These are phyloP conservation scores for Athene cunicularia DNA, from an alignment of 2,113 vertebrate species.

Conservation along the genomic window DNA sequence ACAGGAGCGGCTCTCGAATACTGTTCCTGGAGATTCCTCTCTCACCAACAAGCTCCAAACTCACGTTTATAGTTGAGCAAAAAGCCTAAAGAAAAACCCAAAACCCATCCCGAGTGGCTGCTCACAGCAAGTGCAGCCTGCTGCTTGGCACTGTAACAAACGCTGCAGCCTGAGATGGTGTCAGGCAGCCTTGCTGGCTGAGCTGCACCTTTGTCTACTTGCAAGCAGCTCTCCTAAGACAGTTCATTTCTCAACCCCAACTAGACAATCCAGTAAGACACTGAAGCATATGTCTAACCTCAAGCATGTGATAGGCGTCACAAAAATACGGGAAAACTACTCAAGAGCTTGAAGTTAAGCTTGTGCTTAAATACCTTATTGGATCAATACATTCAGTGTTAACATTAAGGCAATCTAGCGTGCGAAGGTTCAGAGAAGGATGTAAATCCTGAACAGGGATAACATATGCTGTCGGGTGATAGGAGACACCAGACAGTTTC, in stretches of 20 bases:
- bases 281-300: accelerated
- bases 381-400: neutral
- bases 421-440: neutral
- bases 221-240: neutral
- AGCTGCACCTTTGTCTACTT: neutral
- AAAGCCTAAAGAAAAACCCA: constrained; percentile 30
- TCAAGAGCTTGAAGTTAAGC: neutral
- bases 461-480: neutral
- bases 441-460: neutral
- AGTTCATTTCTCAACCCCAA: neutral
- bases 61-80: neutral
- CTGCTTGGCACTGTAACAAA: accelerated
- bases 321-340: neutral
- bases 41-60: neutral
- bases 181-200: neutral
- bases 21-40: neutral
- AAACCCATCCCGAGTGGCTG: neutral
- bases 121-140: neutral
- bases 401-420: neutral
- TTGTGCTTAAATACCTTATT: neutral
- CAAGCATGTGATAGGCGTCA: neutral
- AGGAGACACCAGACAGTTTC: neutral
- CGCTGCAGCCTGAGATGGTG: neutral
- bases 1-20: neutral
- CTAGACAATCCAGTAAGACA: neutral